phyloP scores from a whole-genome alignment of 64 coral and sea anemone genomes.

The Pocillopora damicornis region DNA sequence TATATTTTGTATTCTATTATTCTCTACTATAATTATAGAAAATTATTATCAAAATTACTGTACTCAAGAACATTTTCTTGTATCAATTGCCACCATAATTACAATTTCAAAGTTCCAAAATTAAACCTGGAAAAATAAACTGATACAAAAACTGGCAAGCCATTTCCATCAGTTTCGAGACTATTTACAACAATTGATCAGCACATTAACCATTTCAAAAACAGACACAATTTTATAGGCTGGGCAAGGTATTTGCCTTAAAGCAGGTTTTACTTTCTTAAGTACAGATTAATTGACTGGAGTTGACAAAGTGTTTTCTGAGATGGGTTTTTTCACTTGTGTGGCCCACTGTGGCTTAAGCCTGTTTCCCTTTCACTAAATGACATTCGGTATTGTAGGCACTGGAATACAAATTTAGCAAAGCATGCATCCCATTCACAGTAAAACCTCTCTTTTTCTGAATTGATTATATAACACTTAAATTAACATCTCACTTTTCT shows the following conservation, averaged over 20 bases:
- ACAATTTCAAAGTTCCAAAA: constrained; percentile 15
- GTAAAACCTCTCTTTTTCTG: background rate
- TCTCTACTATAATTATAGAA: background rate
- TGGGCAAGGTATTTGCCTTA: no score
- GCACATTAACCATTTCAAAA: background rate
- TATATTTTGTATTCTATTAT: constrained; percentile 6
- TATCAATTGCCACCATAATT: background rate
- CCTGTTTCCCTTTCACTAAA: background rate
- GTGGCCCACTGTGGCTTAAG: background rate
- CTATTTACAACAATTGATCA: background rate
- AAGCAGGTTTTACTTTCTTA: no score
- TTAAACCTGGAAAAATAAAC: background rate
- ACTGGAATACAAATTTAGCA: background rate
- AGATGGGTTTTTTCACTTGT: no score
- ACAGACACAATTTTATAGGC: background rate
- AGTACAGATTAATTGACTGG: no score
- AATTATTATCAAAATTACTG: constrained; percentile 15
- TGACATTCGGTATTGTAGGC: background rate
- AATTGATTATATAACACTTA: background rate
- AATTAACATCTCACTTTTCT: background rate
- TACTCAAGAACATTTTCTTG: background rate
- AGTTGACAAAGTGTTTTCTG: no score
- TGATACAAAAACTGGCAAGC: background rate
- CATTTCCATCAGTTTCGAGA: background rate
- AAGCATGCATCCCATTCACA: background rate